Base-by-base conservation (phyloP, 2,888 invertebrate genomes). In the Lasioglossum lativentre region DNA sequence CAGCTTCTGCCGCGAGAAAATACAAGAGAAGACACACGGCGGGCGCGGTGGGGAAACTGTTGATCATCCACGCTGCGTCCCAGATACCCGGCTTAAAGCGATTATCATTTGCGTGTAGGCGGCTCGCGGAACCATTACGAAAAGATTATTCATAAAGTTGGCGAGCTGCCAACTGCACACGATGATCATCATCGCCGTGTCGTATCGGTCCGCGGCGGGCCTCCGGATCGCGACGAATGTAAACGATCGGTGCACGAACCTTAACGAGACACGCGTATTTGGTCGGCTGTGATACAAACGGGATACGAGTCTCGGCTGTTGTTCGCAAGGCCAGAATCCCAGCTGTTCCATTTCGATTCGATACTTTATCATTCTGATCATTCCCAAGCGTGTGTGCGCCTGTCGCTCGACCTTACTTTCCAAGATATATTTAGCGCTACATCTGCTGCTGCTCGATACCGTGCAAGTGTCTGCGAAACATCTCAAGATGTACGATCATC, bases 1-100 rank as follows among this genome's bases (percentile, higher is more conserved):
- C 63, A 2, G 16, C 63, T 16, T 16, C 30, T 14, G 30, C 63
- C 16, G 16, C 16, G 30, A 16, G 30, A 30, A 38, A n/a, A n/a
- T n/a, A n/a, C n/a, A n/a, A 66, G 34, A 34, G 3, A 34, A 34
- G 3, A 38, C 66, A 8, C 66, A n/a, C n/a, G n/a, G n/a, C n/a
- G n/a, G 30, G 6, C 12, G n/a, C 59, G 59, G 14, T 8, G 30
- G 23, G 34, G 68, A 70, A 70, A 70, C 68, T 70, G 68, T 70
- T 70, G 68, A 70, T 70, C 68, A 23, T 70, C 68, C 68, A 40
- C 68, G 68, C 40, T 12, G 40, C n/a, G 68, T 70, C 40, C 40
- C 68, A 66, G 34, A 66, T 66, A 66, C 23, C 23, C 68, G 14
- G 34, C 38, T n/a, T 38, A 38, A 40, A 70, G n/a, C 68, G 68